These are phyloP conservation scores for Lophius americanus DNA, from an alignment of 2,797 vertebrate genomes.

Conservation along the genomic window DNA sequence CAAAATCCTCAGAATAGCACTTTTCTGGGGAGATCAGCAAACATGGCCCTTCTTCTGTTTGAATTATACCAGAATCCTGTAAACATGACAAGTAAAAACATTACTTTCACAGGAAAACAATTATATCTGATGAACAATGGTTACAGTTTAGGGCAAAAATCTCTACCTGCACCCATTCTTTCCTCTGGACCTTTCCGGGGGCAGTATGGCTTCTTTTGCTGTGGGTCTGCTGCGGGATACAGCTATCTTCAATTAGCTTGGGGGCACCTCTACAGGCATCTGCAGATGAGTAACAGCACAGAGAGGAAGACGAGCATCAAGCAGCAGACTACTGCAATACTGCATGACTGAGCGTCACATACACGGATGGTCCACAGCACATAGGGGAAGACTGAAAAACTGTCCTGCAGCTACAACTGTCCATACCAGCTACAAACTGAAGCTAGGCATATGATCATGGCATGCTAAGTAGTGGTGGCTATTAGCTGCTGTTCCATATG, in stretches of 20 bases:
- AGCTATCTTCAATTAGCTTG: slow-evolving; percentile 67
- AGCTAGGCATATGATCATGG: slow-evolving; percentile 29
- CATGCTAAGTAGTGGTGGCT: slow-evolving; percentile 49
- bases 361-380: slow-evolving; percentile 68
- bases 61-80: slow-evolving; percentile 90
- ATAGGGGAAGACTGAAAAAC: slow-evolving; percentile 49
- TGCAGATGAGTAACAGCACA: slow-evolving; percentile 70
- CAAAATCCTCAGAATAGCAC: slow-evolving; percentile 87
- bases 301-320: slow-evolving; percentile 61
- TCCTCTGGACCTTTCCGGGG: slow-evolving; percentile 87
- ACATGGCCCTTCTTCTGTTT: slow-evolving; percentile 84
- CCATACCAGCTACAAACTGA: slow-evolving; percentile 68
- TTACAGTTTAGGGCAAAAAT: background rate
- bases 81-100: slow-evolving; percentile 1
- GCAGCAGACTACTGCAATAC: slow-evolving; percentile 59
- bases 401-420: slow-evolving; percentile 69
- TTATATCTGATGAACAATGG: background rate
- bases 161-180: slow-evolving; percentile 91
- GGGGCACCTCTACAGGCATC: slow-evolving; percentile 71
- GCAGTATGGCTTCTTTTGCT: slow-evolving; percentile 81
- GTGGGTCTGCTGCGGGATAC: slow-evolving; percentile 52
- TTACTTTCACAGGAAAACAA: background rate
- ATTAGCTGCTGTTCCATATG: slow-evolving; percentile 39
- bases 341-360: slow-evolving; percentile 56
- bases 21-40: slow-evolving; percentile 83